Evolutionary conservation across 37 sponge, comb jelly and placozoan species (phyloP).

Genomic region (Ephydatia muelleri): DNA sequence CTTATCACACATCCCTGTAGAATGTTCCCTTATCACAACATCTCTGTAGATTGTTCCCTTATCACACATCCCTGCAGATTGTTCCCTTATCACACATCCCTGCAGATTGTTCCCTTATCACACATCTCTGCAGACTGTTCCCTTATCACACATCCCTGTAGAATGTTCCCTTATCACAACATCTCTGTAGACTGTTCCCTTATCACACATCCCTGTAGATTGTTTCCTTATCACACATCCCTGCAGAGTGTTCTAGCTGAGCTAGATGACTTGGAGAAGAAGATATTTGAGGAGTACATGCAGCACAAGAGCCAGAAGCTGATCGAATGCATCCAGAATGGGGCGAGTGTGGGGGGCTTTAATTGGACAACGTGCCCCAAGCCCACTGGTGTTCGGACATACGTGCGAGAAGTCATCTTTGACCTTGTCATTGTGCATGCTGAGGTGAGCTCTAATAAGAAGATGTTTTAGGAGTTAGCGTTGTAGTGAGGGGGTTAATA

Average conservation of each 20-base stretch:
- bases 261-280: conserved; percentile 58
- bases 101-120: background rate
- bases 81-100: background rate
- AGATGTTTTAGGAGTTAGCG: background rate
- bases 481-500: too few species aligned
- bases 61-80: too few species aligned
- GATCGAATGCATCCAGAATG: conserved; percentile 50
- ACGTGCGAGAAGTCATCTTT: conserved; percentile 71
- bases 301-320: conserved; percentile 57
- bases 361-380: conserved; percentile 70
- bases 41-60: too few species aligned
- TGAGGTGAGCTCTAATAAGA: conserved; percentile 52
- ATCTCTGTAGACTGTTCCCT: background rate
- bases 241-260: conserved; percentile 27
- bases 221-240: background rate
- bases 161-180: conserved; percentile 16
- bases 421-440: conserved; percentile 76
- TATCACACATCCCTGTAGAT: background rate
- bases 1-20: background rate
- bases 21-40: too few species aligned
- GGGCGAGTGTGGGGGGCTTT: conserved; percentile 68
- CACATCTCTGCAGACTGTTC: background rate
- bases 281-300: conserved; percentile 77
- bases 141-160: background rate
- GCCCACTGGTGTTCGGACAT: conserved; percentile 58